Base-by-base conservation (phyloP, 2,113 vertebrate genomes). In the Condylura cristata region DNA sequence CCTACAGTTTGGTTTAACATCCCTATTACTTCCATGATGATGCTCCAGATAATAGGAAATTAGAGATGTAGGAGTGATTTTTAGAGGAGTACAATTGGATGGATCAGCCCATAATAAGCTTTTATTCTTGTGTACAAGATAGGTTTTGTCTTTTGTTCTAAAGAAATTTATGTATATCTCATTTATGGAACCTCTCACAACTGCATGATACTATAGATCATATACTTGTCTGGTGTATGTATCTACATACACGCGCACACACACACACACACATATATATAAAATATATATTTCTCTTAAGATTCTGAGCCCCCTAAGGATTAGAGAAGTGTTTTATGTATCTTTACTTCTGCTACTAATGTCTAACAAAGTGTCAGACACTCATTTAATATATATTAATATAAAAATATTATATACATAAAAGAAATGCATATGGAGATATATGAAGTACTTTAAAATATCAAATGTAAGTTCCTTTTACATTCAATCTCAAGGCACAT, bases 1-100 rank as follows among this genome's bases (percentile, higher is more conserved):
- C 94, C 92, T 97, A 96, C 87, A 97, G 96, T 97, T 97, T 96
- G 88, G 87, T 94, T 97, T 97, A 97, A 94, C 95, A 89, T 94
- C 82, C 76, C 78, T 96, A 96, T 97, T 96, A 97, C 92, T 97
- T 96, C 93, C 58, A 89, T 61, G 84, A 93, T 83, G 92, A 85
- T 93, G 79, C 88, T 97, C 89, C 81, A 94, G 93, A 96, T 96
- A 96, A 95, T 93, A 96, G 93, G 94, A 97, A 95, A 97, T 97
- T 94, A 97, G 93, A 93, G 81, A 86, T 37, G 60, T 48, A 85
- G 74, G 93, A 96, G 70, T 86, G 78, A 94, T 88, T 95, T 95
- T 91, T 89, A 51, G 65, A 87, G 41, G n/a, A 79, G 51, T 61
- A 68, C 56, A 51, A 32, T 95, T 58, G 48, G 84, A 94, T 91